These are phyloP conservation scores for Seira sanloemensis DNA, from an alignment of 2,888 invertebrate genomes.

Conservation along the genomic window DNA sequence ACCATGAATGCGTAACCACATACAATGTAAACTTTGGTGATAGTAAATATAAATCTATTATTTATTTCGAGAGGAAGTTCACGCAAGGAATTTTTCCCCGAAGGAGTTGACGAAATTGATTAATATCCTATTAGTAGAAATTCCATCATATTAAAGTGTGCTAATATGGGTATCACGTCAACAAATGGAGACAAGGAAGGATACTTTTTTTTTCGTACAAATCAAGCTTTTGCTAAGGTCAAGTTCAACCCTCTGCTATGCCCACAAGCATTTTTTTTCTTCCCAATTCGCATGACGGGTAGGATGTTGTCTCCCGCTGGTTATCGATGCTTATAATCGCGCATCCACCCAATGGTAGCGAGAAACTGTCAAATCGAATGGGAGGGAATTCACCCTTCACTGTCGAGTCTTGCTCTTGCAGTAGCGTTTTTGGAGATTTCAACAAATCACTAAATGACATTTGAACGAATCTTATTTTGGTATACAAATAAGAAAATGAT, in stretches of 20 bases:
- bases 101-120: background rate
- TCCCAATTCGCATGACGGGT: slow-evolving; percentile 48
- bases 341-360: slow-evolving; percentile 55
- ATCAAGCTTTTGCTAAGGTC: slow-evolving; percentile 44
- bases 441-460: background rate
- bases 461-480: too few relatives aligned
- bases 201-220: slow-evolving; percentile 3
- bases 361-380: slow-evolving; percentile 13
- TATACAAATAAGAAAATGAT: too few relatives aligned
- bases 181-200: slow-evolving; percentile 57
- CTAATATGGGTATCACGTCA: slow-evolving; percentile 13
- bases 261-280: slow-evolving; percentile 33
- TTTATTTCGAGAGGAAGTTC: background rate
- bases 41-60: too few relatives aligned
- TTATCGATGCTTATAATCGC: slow-evolving; percentile 56
- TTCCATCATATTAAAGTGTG: too few relatives aligned
- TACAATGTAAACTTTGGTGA: too few relatives aligned
- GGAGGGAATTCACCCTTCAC: background rate
- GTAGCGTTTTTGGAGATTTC: slow-evolving; percentile 23
- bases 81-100: background rate
- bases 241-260: slow-evolving; percentile 57
- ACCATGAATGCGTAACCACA: too few relatives aligned
- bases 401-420: slow-evolving; percentile 4
- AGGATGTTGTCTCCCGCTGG: slow-evolving; percentile 54
- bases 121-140: background rate